Evolutionary conservation across 2,797 vertebrate genomes (phyloP).

Genomic region (Botia almorhae): DNA sequence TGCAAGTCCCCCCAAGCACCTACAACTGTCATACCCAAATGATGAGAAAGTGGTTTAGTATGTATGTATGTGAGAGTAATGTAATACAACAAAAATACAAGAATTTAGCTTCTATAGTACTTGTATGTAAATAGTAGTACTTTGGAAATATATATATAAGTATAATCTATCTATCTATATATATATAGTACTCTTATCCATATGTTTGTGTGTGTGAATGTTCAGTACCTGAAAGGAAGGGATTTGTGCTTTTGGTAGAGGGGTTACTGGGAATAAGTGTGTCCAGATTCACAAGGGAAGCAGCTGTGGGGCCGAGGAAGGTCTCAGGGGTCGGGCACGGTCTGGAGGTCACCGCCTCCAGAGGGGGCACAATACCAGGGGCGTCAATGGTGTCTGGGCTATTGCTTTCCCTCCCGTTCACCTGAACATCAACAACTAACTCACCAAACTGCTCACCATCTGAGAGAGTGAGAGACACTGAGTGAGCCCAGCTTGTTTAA

Average conservation of each 20-base stretch:
- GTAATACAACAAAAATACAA: no score
- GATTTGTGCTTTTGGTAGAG: conserved; percentile 84
- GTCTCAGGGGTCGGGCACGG: conserved; percentile 87
- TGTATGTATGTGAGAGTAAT: no score
- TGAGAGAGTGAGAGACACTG: conserved; percentile 34
- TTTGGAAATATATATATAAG: no score
- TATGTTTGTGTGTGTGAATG: background rate
- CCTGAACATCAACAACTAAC: conserved; percentile 69
- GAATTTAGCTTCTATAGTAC: no score
- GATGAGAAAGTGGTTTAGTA: no score
- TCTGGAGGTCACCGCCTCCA: conserved; percentile 71
- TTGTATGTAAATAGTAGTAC: no score
- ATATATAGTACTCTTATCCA: no score
- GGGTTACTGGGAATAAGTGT: conserved; percentile 81
- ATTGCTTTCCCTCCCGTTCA: conserved; percentile 79
- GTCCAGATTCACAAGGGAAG: conserved; percentile 91
- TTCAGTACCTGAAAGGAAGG: conserved; percentile 88
- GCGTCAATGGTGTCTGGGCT: conserved; percentile 84
- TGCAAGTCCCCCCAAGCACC: no score
- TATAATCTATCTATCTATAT: no score
- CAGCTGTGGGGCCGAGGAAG: conserved; percentile 90
- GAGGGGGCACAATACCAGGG: conserved; percentile 76
- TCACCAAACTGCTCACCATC: conserved; percentile 81
- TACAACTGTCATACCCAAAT: no score
- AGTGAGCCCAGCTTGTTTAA: background rate